Percentiles rank a stretch among this genome's conserved stretches.
Conservation (phyloP, 2,797 vertebrate species). For the Neoniphon sammara region DNA sequence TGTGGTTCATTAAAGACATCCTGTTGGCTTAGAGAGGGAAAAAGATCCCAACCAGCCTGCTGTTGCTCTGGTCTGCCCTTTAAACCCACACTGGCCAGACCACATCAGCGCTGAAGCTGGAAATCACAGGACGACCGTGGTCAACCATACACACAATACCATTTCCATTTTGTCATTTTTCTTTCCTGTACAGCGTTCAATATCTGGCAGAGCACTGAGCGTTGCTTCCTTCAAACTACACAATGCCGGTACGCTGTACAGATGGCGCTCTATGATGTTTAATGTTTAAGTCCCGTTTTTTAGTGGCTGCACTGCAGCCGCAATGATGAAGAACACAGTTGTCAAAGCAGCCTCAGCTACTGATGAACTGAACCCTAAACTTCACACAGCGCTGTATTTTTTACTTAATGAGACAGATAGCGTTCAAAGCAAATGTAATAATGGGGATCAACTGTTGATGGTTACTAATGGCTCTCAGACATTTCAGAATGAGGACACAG, state of each 20-base stretch:
- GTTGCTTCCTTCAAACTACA: constrained; percentile 38
- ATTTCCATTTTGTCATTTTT: constrained; percentile 72
- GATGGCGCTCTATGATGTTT: constrained; percentile 70
- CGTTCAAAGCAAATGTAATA: constrained; percentile 68
- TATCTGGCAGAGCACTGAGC: constrained; percentile 36
- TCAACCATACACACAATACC: constrained; percentile 67
- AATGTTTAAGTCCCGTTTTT: constrained; percentile 47
- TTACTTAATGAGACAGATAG: constrained; percentile 66
- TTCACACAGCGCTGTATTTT: constrained; percentile 62
- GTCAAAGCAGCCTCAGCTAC: constrained; percentile 46
- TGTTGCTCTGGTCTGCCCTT: constrained; percentile 69
- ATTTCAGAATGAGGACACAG: constrained; percentile 48
- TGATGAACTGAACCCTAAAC: constrained; percentile 35
- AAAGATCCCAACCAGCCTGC: constrained; percentile 63
- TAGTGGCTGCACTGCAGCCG: constrained; percentile 47
- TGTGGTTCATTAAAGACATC: constrained; percentile 81
- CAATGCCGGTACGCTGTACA: constrained; percentile 47
- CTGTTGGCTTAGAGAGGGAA: constrained; percentile 70
- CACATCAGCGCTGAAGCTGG: constrained; percentile 73
- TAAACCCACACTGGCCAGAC: constrained; percentile 75
- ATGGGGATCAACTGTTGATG: constrained; percentile 59
- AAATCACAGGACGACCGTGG: constrained; percentile 71
- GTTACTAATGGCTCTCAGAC: constrained; percentile 62
- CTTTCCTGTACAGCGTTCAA: constrained; percentile 50
- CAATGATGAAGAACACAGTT: constrained; percentile 10